These are phyloP conservation scores for Euplexia lucipara DNA, from an alignment of 2,888 invertebrate genomes.

Conservation along the genomic window DNA sequence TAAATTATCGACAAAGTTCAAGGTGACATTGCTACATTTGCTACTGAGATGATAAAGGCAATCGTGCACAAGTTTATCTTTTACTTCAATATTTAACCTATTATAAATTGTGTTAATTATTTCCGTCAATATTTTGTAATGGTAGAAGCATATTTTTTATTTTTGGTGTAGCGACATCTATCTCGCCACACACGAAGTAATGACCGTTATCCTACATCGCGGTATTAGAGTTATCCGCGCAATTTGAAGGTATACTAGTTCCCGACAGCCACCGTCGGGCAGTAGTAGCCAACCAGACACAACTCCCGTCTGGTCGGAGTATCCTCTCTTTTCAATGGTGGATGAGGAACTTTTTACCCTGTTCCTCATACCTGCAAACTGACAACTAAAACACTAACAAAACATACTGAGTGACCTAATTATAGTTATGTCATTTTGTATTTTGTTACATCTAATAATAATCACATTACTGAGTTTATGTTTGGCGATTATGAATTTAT, in stretches of 20 bases:
- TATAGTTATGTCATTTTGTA: not conserved
- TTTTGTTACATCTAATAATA: constrained; percentile 15
- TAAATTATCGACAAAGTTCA: constrained; percentile 48
- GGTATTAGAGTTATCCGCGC: too few relatives aligned
- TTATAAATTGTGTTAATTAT: constrained; percentile 15
- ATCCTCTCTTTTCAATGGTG: too few relatives aligned
- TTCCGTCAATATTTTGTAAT: constrained; percentile 37
- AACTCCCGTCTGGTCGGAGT: too few relatives aligned
- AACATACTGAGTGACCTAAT: too few relatives aligned
- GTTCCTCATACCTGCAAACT: too few relatives aligned
- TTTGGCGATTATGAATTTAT: not conserved
- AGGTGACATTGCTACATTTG: constrained; percentile 47
- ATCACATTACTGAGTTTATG: constrained; percentile 11
- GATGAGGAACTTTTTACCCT: too few relatives aligned
- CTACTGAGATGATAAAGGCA: constrained; percentile 34
- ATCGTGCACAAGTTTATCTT: constrained; percentile 5
- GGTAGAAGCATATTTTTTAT: not conserved
- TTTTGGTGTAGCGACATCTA: not conserved
- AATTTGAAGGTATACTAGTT: too few relatives aligned
- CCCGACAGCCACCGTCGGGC: too few relatives aligned
- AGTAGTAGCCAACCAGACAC: too few relatives aligned
- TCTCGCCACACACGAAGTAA: too few relatives aligned
- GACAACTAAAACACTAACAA: too few relatives aligned
- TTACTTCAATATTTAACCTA: constrained; percentile 20
- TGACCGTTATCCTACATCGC: too few relatives aligned